Evolutionary conservation across 2,797 vertebrate genomes (phyloP), one percentile per base, ranked within the genome.

Genomic region (Hybognathus amarus): DNA sequence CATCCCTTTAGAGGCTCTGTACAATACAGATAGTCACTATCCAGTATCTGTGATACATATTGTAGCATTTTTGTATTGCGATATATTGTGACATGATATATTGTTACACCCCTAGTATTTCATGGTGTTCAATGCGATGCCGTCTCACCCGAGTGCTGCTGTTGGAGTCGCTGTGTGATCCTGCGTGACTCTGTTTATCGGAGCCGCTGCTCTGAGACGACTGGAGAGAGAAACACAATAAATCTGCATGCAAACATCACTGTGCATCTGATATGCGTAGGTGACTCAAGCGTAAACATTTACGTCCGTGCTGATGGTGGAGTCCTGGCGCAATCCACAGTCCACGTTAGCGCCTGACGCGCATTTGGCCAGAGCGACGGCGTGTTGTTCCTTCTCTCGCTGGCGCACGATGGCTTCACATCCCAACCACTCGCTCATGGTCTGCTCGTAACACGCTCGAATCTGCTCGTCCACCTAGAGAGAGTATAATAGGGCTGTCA

Each of bases 351-450:
- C 95, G 78, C 96, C 97, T 0, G 97, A 97, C 0, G 94, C 97
- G 92, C 98, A 99, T 61, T 98, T 97, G 87, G 98, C 97, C 54
- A 99, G 87, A 20, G 98, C 97, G 0, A 95, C 97, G 0, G 96
- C 97, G 0, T 99, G 98, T 1, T 97, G 97, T 89, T 98, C 97
- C 69, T 96, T 93, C 93, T 99, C 98, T 61, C 97, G 92, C 92
- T 98, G 97, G 63, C 93, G 92, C 70, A 99, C 97, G 0, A 99
- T 98, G 74, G 96, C 96, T 91, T 99, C 98, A 0, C 98, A 99
- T 33, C 97, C 98, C 92, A 96, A 92, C 98, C 98, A 99, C 90
- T 99, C 96, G 0, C 96, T 96, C 97, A 99, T 96, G 5, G 96
- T 99, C 91, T 98, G 97, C 83, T 97, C 94, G 0, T 99, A 99